Evolutionary conservation across 2,888 invertebrate species (phyloP).

Genomic region (Lasioglossum marginatum): DNA sequence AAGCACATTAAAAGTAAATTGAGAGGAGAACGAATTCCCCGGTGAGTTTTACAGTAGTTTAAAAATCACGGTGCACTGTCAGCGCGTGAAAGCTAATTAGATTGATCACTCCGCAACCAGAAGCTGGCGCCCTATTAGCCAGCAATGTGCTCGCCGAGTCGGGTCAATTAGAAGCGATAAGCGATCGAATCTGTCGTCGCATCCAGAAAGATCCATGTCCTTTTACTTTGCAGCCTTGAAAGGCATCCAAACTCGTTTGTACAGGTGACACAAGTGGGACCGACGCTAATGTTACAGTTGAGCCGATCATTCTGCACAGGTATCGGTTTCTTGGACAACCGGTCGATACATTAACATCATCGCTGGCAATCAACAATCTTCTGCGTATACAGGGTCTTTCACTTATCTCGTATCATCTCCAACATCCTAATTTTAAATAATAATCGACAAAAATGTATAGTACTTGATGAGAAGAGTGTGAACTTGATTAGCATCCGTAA

Average conservation of each 20-base stretch:
- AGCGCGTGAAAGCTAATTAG: background rate
- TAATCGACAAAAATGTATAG: too few relatives aligned
- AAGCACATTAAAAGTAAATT: background rate
- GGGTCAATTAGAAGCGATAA: background rate
- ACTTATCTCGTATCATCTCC: background rate
- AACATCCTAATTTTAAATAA: background rate
- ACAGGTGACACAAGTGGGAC: conserved; percentile 19
- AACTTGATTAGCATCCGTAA: too few relatives aligned
- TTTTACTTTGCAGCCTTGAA: background rate
- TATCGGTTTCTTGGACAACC: conserved; percentile 3
- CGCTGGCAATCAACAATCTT: background rate
- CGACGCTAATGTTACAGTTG: conserved; percentile 34
- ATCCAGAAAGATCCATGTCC: background rate
- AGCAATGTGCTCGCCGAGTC: background rate
- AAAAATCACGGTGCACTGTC: background rate
- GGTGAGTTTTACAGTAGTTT: background rate
- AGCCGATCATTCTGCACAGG: conserved; percentile 13
- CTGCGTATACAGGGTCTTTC: background rate
- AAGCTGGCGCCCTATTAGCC: background rate
- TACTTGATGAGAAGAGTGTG: too few relatives aligned
- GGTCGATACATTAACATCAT: background rate
- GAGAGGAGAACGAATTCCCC: background rate
- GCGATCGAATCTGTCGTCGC: background rate
- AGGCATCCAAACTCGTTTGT: background rate
- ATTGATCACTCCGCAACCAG: background rate